phyloP scores from a whole-genome alignment of 2,113 vertebrate species.

The Phycodurus eques region DNA sequence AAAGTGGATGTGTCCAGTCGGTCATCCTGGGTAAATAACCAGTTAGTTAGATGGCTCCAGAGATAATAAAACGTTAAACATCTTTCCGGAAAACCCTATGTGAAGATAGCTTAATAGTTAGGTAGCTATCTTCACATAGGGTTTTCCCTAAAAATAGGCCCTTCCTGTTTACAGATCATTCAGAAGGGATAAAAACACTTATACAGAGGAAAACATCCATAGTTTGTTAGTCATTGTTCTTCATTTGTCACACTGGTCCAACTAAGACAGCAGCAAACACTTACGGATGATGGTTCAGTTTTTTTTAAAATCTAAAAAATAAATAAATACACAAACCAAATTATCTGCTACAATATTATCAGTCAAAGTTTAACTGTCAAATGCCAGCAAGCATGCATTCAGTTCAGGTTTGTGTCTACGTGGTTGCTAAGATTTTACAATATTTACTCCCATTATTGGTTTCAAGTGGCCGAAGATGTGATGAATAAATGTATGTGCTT shows the following conservation, averaged over 20 bases:
- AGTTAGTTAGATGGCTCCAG: too few species aligned
- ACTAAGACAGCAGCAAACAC: slow-evolving; percentile 8
- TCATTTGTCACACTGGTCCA: slow-evolving; percentile 11
- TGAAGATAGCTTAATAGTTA: too few species aligned
- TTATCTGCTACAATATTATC: background rate
- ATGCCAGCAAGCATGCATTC: background rate
- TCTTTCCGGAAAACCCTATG: too few species aligned
- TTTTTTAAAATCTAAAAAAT: background rate
- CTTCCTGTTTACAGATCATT: too few species aligned
- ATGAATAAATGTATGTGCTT: slow-evolving; percentile 3
- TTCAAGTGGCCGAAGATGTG: background rate
- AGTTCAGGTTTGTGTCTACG: slow-evolving; percentile 11
- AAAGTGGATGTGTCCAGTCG: too few species aligned
- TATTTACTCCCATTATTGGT: slow-evolving; percentile 11
- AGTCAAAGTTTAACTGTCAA: slow-evolving; percentile 22
- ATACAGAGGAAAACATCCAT: too few species aligned
- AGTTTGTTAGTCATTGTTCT: background rate
- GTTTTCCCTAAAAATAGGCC: too few species aligned
- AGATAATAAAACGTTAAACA: too few species aligned
- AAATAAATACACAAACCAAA: background rate
- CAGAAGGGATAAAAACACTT: too few species aligned
- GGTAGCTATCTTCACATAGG: too few species aligned
- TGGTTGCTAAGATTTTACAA: slow-evolving; percentile 9
- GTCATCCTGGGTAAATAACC: too few species aligned
- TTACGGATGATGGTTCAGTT: slow-evolving; percentile 20